Conservation (phyloP, 2,797 vertebrate species). For the Phrynocephalus guinanensis region DNA sequence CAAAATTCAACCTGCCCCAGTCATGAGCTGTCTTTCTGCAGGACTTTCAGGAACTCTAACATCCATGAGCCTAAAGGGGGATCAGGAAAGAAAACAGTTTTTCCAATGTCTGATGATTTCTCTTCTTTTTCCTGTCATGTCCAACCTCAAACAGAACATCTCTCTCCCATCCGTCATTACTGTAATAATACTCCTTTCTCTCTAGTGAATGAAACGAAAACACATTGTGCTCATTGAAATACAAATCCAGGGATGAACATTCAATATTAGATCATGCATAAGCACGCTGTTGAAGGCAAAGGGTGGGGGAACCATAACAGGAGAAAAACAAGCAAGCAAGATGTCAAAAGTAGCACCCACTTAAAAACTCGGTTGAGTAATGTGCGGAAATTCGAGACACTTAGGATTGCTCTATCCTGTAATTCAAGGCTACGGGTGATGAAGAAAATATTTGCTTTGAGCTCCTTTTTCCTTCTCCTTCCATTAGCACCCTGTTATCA, state of each 20-base stretch:
- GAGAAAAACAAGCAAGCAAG: constrained; percentile 39
- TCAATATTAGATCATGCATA: constrained; percentile 25
- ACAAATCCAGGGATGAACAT: constrained; percentile 2
- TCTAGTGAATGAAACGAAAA: constrained; percentile 24
- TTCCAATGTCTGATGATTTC: neutral
- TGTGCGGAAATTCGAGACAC: constrained; percentile 77
- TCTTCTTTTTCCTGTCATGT: neutral
- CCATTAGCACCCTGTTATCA: constrained; percentile 69
- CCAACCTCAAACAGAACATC: neutral
- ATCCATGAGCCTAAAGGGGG: too few species aligned
- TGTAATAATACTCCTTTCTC: neutral
- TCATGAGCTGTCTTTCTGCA: too few species aligned
- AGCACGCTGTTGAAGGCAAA: neutral
- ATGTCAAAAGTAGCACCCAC: constrained; percentile 54
- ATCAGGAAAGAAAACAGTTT: neutral
- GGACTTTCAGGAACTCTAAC: neutral
- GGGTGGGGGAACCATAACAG: constrained; percentile 25
- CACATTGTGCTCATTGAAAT: constrained; percentile 23
- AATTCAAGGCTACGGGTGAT: constrained; percentile 75
- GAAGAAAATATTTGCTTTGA: constrained; percentile 79
- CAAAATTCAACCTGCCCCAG: too few species aligned
- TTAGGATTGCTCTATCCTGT: constrained; percentile 54
- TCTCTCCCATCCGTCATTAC: neutral
- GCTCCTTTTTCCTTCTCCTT: constrained; percentile 72
- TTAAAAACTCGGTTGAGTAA: constrained; percentile 63